Conservation (phyloP, 2,888 invertebrate genomes). For the Ornithoptera alexandrae region DNA sequence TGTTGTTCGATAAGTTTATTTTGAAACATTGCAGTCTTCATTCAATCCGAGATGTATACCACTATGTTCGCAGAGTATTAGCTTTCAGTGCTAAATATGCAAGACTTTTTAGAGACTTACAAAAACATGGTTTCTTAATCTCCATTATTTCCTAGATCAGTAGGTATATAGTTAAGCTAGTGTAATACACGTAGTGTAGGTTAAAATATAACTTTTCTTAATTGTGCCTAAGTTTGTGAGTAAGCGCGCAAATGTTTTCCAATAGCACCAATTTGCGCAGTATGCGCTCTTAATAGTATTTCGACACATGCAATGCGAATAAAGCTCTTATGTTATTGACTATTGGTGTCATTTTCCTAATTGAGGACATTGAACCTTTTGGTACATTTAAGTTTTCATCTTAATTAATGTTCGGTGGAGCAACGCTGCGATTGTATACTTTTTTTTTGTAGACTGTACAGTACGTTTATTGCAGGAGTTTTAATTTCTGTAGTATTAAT, state of each 20-base stretch:
- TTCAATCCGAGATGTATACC: too few relatives aligned
- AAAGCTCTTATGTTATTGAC: slow-evolving; percentile 35
- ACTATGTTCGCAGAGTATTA: background rate
- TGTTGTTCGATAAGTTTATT: too few relatives aligned
- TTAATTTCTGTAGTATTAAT: slow-evolving; percentile 72
- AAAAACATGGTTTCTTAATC: background rate
- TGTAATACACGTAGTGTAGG: background rate
- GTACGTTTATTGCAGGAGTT: slow-evolving; percentile 60
- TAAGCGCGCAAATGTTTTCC: slow-evolving; percentile 36
- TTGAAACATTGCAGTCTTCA: too few relatives aligned
- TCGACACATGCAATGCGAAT: slow-evolving; percentile 33
- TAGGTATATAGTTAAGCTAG: too few relatives aligned
- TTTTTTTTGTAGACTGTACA: slow-evolving; percentile 53
- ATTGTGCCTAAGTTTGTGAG: slow-evolving; percentile 3
- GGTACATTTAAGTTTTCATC: slow-evolving; percentile 53
- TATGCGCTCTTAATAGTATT: slow-evolving; percentile 42
- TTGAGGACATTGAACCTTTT: slow-evolving; percentile 45
- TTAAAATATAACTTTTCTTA: background rate
- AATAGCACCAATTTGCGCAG: slow-evolving; percentile 52
- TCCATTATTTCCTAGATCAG: background rate
- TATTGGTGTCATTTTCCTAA: slow-evolving; percentile 43
- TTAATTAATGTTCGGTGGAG: slow-evolving; percentile 73
- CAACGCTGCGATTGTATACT: slow-evolving; percentile 69
- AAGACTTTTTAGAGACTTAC: background rate
- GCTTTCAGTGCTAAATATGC: background rate